Evolutionary conservation across 2,113 vertebrate species (phyloP).

Genomic region (Ptychochromis oligacanthus): DNA sequence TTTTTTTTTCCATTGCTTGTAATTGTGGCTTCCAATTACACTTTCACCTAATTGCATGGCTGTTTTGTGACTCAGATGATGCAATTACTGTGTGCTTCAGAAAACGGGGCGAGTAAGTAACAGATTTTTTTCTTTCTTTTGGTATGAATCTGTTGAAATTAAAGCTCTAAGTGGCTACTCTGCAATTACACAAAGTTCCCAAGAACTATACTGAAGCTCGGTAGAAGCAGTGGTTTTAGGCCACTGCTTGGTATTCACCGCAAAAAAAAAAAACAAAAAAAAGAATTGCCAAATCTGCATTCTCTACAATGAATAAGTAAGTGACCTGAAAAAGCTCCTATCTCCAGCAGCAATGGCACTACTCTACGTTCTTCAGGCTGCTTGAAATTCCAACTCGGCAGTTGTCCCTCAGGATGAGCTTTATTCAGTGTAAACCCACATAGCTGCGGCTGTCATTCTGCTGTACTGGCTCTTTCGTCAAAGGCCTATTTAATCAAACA

Average conservation of each 20-base stretch:
- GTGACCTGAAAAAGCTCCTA: constrained; percentile 47
- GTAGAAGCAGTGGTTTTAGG: constrained; percentile 11
- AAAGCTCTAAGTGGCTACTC: constrained; percentile 7
- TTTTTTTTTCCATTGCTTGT: background rate
- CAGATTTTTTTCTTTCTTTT: background rate
- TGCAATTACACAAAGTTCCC: background rate
- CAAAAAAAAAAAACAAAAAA: constrained; percentile 39
- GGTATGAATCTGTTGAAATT: background rate
- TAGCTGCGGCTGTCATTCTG: constrained; percentile 58
- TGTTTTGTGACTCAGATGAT: constrained; percentile 2
- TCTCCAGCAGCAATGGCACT: constrained; percentile 21
- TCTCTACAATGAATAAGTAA: constrained; percentile 48
- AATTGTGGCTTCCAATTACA: constrained; percentile 29
- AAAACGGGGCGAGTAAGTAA: constrained; percentile 10
- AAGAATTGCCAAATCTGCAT: constrained; percentile 46
- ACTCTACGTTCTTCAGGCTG: constrained; percentile 35
- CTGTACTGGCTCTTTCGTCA: constrained; percentile 51
- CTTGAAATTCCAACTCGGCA: constrained; percentile 65
- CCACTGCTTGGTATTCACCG: constrained; percentile 46
- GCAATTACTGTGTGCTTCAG: constrained; percentile 17
- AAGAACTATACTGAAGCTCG: background rate
- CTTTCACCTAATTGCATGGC: constrained; percentile 20
- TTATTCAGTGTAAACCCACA: constrained; percentile 60
- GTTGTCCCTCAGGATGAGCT: constrained; percentile 62
- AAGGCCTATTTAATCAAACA: constrained; percentile 64